Evolutionary conservation across 2,888 invertebrate species (phyloP), one percentile per base, ranked within the genome.

Genomic region (Capitulum mitella): DNA sequence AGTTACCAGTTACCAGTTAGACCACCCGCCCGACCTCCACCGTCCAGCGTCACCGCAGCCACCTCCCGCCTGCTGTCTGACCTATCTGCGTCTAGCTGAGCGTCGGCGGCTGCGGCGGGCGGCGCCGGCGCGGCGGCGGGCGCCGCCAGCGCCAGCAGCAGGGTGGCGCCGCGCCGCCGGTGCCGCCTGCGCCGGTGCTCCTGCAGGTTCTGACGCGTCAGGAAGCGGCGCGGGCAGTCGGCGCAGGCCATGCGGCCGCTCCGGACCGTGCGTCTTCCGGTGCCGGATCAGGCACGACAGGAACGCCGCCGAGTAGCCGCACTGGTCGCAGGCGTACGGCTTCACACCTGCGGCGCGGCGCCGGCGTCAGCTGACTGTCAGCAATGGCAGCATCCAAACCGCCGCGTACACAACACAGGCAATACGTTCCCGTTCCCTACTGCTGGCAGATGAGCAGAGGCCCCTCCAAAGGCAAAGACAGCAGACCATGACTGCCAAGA

Each of bases 71-170:
- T n/a, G n/a, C n/a, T n/a, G n/a, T n/a, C n/a, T n/a, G n/a, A n/a
- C n/a, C n/a, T n/a, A n/a, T n/a, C n/a, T n/a, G n/a, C n/a, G n/a
- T n/a, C n/a, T n/a, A n/a, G n/a, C n/a, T n/a, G n/a, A n/a, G n/a
- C 43, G 12, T 5, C 43, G 43, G 43, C 6, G 43, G 12, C 6
- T 8, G 5, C 58, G 5, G 26, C 54, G 54, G 54, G 26, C 22
- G 54, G 54, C 22, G 54, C n/a, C 22, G 54, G 54, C n/a, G 54
- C 37, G 37, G 37, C 32, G 64, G 64, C 64, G 34, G 64, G 64
- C 32, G 70, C 70, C 34, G 70, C 70, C 26, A 70, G 37, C 26
- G 70, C 70, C 70, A 70, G 70, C 40, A 70, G 37, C 37, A 70
- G 70, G 8, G 70, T 70, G 40, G 70, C 70, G 5, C 40, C 37